A percentile compares a stretch with the other conserved stretches of the same genome.
Evolutionary conservation across 2,113 vertebrate species (phyloP).

Genomic region (Triplophysa rosa): DNA sequence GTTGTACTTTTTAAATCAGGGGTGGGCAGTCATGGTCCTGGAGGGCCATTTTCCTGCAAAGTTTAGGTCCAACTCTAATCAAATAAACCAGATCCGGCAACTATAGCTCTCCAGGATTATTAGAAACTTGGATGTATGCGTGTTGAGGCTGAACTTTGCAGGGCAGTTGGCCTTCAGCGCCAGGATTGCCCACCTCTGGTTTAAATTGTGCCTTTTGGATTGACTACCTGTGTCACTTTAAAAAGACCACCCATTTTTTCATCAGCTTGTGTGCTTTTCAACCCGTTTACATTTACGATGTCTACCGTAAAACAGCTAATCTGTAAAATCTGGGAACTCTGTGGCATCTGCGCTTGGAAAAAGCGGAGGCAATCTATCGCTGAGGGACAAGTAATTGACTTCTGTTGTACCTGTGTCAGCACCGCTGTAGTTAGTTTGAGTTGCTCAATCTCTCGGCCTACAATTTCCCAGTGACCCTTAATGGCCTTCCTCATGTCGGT

Average conservation of each 20-base stretch:
- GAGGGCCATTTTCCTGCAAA: background rate
- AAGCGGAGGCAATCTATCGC: constrained; percentile 36
- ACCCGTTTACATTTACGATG: constrained; percentile 30
- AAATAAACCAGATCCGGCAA: constrained; percentile 2
- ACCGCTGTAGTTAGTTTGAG: constrained; percentile 21
- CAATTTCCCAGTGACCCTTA: constrained; percentile 34
- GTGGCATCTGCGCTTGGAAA: background rate
- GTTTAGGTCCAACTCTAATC: constrained; percentile 5
- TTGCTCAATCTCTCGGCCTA: constrained; percentile 10
- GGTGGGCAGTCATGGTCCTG: background rate
- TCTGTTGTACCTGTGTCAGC: constrained; percentile 22
- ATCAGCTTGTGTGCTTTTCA: background rate
- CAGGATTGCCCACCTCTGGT: too few species aligned
- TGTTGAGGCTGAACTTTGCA: background rate
- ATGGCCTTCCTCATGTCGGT: constrained; percentile 36
- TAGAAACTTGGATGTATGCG: too few species aligned
- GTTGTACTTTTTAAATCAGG: too few species aligned
- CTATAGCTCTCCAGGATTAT: background rate
- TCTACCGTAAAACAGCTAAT: constrained; percentile 24
- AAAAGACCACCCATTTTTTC: background rate
- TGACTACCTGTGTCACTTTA: background rate
- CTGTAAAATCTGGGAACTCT: constrained; percentile 30
- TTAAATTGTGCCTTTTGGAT: background rate
- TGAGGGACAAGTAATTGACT: constrained; percentile 47
- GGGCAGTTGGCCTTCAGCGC: too few species aligned